Conservation (phyloP, 2,797 vertebrate genomes). For the Syncerus caffer region DNA sequence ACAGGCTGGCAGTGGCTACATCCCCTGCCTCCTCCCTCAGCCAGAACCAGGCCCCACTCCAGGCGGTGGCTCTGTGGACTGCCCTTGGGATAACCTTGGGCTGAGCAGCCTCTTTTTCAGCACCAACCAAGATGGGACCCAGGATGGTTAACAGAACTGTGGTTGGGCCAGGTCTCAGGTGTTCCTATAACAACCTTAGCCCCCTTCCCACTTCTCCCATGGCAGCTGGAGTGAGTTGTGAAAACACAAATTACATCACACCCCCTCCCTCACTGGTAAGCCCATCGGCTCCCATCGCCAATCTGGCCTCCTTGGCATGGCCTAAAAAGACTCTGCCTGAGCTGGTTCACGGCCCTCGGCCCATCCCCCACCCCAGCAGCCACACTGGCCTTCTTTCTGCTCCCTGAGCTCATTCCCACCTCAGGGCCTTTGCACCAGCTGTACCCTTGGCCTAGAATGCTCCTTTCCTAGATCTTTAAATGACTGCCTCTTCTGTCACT, state of each 20-base stretch:
- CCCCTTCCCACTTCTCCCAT: neutral
- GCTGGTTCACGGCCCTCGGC: neutral
- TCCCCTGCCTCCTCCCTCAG: neutral
- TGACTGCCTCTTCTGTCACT: neutral
- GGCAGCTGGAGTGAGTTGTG: neutral
- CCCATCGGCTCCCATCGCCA: neutral
- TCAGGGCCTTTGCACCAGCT: constrained; percentile 72
- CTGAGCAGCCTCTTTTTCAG: constrained; percentile 6
- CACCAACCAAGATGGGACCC: neutral
- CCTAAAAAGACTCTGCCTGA: constrained; percentile 48
- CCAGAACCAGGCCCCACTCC: neutral
- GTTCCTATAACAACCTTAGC: neutral
- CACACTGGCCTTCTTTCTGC: constrained; percentile 55
- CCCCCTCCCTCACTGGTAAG: neutral
- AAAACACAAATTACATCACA: neutral
- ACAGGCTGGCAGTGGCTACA: neutral
- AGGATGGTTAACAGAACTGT: neutral
- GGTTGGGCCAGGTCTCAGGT: neutral
- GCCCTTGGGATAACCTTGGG: constrained; percentile 53
- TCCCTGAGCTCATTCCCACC: constrained; percentile 65
- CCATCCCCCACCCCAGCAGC: neutral
- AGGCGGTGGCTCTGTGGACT: neutral
- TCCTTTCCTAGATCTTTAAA: constrained; percentile 3
- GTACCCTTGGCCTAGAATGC: constrained; percentile 66
- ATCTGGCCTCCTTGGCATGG: neutral